A percentile compares a stretch with the other conserved stretches of the same genome.
Evolutionary conservation across 1,140 invertebrate genomes (phyloP).

Genomic region (Globodera ellingtonae): DNA sequence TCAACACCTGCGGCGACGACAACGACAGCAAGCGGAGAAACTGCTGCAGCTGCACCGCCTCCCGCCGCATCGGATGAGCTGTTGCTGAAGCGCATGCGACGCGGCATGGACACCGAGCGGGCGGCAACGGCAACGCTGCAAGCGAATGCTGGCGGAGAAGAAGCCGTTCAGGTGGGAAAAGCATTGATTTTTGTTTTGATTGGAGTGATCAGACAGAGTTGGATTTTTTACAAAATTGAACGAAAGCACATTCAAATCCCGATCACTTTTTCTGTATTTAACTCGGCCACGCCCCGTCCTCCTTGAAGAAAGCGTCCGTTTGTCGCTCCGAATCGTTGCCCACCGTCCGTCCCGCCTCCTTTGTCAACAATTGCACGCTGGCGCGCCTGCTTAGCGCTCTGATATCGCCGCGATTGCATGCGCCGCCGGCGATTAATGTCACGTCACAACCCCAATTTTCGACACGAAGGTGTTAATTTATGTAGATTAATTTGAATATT

Average conservation of each 20-base stretch:
- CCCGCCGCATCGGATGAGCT: background rate
- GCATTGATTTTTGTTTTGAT: background rate
- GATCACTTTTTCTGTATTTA: too few relatives aligned
- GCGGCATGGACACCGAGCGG: background rate
- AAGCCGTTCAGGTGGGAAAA: background rate
- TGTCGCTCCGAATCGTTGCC: constrained; percentile 48
- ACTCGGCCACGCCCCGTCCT: background rate
- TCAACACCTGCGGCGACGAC: background rate
- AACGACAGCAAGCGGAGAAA: constrained; percentile 7
- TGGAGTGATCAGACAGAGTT: background rate
- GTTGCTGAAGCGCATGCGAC: constrained; percentile 13
- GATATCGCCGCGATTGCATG: constrained; percentile 30
- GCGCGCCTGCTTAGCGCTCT: constrained; percentile 42
- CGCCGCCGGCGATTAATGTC: constrained; percentile 21
- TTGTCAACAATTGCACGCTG: constrained; percentile 29
- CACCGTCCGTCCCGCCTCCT: background rate
- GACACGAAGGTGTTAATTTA: background rate
- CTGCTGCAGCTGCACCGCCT: background rate
- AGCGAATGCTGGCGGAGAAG: constrained; percentile 12
- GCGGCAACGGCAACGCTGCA: constrained; percentile 19
- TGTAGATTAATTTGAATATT: too few relatives aligned
- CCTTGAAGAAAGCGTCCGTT: constrained; percentile 39
- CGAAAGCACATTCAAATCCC: too few relatives aligned
- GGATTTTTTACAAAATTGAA: background rate
- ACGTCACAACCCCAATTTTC: constrained; percentile 25